Evolutionary conservation across 2,797 vertebrate species (phyloP).

Genomic region (Gallirallus australis): DNA sequence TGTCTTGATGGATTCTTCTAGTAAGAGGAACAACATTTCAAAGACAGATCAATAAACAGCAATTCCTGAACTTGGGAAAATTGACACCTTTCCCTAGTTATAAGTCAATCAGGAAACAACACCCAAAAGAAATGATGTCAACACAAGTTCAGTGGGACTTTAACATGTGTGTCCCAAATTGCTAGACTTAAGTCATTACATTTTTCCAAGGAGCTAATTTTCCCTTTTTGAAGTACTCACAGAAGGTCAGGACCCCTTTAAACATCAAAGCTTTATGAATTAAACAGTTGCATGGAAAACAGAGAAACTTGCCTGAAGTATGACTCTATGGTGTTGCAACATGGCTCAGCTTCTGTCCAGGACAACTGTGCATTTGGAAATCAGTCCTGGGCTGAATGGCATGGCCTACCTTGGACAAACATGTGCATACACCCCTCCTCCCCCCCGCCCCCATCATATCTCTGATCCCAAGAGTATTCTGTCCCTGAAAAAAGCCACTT

Average conservation of each 20-base stretch:
- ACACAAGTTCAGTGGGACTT: slow-evolving; percentile 65
- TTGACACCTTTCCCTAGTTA: slow-evolving; percentile 71
- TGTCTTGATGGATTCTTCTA: slow-evolving; percentile 50
- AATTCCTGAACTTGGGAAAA: slow-evolving; percentile 59
- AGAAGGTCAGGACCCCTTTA: slow-evolving; percentile 88
- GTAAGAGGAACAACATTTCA: slow-evolving; percentile 50
- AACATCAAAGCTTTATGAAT: slow-evolving; percentile 90
- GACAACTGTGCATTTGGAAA: slow-evolving; percentile 73
- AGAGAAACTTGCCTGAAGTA: slow-evolving; percentile 83
- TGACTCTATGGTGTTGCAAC: slow-evolving; percentile 73
- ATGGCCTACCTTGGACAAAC: neutral
- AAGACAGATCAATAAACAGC: slow-evolving; percentile 61
- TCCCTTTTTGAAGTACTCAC: slow-evolving; percentile 84
- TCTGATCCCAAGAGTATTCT: neutral
- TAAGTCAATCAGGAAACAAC: slow-evolving; percentile 14
- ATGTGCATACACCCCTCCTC: fast-evolving
- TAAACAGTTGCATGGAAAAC: slow-evolving; percentile 84
- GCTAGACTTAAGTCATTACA: slow-evolving; percentile 80
- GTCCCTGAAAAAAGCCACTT: neutral
- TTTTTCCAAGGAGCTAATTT: slow-evolving; percentile 87
- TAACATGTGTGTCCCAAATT: slow-evolving; percentile 74
- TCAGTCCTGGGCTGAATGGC: slow-evolving; percentile 68
- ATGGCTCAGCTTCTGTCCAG: slow-evolving; percentile 76
- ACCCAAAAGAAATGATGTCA: slow-evolving; percentile 63
- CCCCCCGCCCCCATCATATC: too few relatives aligned